phyloP scores from a whole-genome alignment of 2,888 invertebrate species.

The Tromatobia lineatoria region DNA sequence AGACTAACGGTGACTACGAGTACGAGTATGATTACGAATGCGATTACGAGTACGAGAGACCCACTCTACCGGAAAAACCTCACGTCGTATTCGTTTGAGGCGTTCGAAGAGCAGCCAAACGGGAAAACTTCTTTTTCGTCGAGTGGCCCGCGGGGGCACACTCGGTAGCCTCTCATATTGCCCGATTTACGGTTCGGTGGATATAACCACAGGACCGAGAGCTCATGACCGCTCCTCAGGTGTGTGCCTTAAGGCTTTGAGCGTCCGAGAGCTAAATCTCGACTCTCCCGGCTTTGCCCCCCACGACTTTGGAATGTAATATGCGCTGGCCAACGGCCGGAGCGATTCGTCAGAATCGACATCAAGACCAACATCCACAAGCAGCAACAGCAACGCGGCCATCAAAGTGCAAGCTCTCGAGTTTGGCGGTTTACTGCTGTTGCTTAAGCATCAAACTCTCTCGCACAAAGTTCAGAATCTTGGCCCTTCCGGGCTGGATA shows the following conservation, averaged over 20 bases:
- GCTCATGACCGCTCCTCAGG: constrained; percentile 42
- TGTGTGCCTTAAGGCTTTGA: constrained; percentile 64
- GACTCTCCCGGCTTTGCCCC: constrained; percentile 55
- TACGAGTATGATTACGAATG: constrained; percentile 79
- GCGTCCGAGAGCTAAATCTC: constrained; percentile 61
- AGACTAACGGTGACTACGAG: constrained; percentile 69
- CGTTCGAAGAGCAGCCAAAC: background rate
- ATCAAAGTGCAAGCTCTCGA: background rate
- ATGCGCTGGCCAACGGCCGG: constrained; percentile 22
- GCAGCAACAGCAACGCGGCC: constrained; percentile 2
- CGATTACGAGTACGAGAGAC: constrained; percentile 80
- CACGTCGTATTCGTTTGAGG: constrained; percentile 83
- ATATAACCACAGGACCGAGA: constrained; percentile 50
- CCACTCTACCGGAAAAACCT: constrained; percentile 80
- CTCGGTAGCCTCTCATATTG: constrained; percentile 32
- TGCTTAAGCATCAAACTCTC: background rate
- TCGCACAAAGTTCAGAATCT: constrained; percentile 23
- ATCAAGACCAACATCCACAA: constrained; percentile 18
- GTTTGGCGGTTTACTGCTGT: background rate
- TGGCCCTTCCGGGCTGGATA: constrained; percentile 13
- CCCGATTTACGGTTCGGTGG: constrained; percentile 53
- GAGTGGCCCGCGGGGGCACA: background rate
- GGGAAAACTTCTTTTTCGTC: background rate
- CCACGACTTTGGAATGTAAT: constrained; percentile 64
- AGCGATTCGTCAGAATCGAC: constrained; percentile 29